Conservation (phyloP, 2,888 invertebrate species). For the Sceliomorpha sp. region DNA sequence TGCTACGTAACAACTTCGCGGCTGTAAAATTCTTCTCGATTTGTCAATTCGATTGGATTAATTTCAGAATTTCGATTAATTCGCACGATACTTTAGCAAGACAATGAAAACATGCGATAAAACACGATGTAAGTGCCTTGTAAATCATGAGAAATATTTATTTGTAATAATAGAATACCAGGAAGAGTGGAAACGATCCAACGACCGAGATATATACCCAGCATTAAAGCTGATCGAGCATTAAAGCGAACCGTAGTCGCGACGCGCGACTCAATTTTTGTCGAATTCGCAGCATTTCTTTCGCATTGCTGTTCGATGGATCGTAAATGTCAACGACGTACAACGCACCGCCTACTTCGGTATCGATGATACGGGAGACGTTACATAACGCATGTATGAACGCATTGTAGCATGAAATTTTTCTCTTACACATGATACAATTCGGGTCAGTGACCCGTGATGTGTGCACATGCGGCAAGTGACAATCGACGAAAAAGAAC, state of each 20-base stretch:
- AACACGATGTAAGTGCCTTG: too few species aligned
- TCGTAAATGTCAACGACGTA: slow-evolving; percentile 39
- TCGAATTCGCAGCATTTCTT: slow-evolving; percentile 6
- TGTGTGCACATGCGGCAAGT: slow-evolving; percentile 12
- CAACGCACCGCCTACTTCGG: slow-evolving; percentile 21
- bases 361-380: slow-evolving; percentile 36
- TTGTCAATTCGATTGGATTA: too few species aligned
- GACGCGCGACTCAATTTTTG: slow-evolving; percentile 11
- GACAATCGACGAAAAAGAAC: slow-evolving; percentile 1
- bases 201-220: slow-evolving; percentile 31
- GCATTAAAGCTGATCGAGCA: slow-evolving; percentile 41
- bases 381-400: slow-evolving; percentile 52
- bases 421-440: slow-evolving; percentile 28
- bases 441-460: slow-evolving; percentile 55
- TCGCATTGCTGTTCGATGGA: slow-evolving; percentile 6
- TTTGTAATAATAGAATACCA: slow-evolving; percentile 1
- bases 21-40: too few species aligned
- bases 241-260: slow-evolving; percentile 29
- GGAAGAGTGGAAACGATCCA: slow-evolving; percentile 4
- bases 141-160: neutral
- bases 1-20: too few species aligned
- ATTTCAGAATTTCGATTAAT: too few species aligned
- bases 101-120: slow-evolving; percentile 29
- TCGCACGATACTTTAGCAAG: too few species aligned
- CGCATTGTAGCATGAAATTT: slow-evolving; percentile 36